Conservation (phyloP, 2,113 vertebrate genomes). For the Motacilla alba region DNA sequence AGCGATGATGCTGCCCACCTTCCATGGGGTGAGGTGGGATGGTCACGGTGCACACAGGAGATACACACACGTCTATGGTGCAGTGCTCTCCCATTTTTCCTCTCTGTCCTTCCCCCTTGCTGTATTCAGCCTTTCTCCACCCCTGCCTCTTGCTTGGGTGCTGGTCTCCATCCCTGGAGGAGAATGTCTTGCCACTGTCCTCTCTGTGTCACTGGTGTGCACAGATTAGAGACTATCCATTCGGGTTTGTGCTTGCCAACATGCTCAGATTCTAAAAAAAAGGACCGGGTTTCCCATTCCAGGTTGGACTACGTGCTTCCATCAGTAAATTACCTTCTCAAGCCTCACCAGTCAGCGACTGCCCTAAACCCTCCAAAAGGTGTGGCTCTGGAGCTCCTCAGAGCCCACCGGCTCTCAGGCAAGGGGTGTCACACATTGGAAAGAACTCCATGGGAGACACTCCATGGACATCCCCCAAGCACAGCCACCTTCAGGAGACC, state of each 20-base stretch:
- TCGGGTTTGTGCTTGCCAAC: background rate
- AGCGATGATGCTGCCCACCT: background rate
- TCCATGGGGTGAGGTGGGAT: no score
- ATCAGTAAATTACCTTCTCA: background rate
- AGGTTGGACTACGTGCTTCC: fast-evolving
- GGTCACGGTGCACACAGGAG: fast-evolving
- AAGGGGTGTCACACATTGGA: background rate
- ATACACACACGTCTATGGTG: fast-evolving
- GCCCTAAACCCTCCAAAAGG: background rate
- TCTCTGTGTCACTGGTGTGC: background rate
- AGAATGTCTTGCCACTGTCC: background rate
- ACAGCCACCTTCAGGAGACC: background rate
- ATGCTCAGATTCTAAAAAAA: background rate
- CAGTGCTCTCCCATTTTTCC: background rate
- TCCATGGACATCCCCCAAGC: background rate
- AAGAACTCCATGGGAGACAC: background rate
- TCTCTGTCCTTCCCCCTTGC: background rate
- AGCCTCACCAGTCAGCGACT: background rate
- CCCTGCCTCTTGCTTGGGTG: background rate
- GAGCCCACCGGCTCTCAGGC: fast-evolving
- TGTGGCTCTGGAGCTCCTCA: background rate
- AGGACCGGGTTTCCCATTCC: background rate
- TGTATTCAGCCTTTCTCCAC: background rate
- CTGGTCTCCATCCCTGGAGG: background rate
- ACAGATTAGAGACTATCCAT: background rate